Evolutionary conservation across 2,888 invertebrate genomes (phyloP).

Genomic region (Latrodectus hesperus): DNA sequence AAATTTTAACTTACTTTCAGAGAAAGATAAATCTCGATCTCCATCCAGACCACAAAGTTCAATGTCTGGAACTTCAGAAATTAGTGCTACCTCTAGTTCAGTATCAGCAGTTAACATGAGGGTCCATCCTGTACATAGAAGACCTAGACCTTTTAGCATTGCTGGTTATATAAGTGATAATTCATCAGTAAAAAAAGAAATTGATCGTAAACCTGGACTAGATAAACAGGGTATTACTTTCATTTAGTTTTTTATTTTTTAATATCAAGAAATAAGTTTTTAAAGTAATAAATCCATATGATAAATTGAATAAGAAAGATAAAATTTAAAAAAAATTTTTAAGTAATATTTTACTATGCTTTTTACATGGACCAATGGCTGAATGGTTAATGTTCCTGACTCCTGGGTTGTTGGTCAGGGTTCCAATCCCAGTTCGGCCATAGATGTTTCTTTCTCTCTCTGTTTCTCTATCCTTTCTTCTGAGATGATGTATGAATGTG

Average conservation of each 20-base stretch:
- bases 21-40: conserved; percentile 74
- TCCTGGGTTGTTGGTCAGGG: too few relatives aligned
- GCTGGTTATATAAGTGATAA: conserved; percentile 81
- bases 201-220: conserved; percentile 46
- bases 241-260: neutral
- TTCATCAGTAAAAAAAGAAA: conserved; percentile 36
- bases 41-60: conserved; percentile 89
- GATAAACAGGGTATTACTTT: conserved; percentile 60
- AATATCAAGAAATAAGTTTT: too few relatives aligned
- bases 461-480: too few relatives aligned
- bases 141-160: conserved; percentile 85
- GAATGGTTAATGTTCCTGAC: too few relatives aligned
- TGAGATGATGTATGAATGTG: too few relatives aligned
- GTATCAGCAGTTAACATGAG: conserved; percentile 76
- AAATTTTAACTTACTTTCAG: conserved; percentile 75
- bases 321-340: neutral
- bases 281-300: too few relatives aligned
- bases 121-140: conserved; percentile 73
- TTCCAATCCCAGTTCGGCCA: too few relatives aligned
- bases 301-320: too few relatives aligned
- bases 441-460: too few relatives aligned
- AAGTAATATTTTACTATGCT: neutral
- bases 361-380: too few relatives aligned
- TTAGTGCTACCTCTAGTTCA: conserved; percentile 80
- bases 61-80: conserved; percentile 81